Base-by-base conservation (phyloP, 2,888 invertebrate genomes). In the Caenorhabditis sulstoni region DNA sequence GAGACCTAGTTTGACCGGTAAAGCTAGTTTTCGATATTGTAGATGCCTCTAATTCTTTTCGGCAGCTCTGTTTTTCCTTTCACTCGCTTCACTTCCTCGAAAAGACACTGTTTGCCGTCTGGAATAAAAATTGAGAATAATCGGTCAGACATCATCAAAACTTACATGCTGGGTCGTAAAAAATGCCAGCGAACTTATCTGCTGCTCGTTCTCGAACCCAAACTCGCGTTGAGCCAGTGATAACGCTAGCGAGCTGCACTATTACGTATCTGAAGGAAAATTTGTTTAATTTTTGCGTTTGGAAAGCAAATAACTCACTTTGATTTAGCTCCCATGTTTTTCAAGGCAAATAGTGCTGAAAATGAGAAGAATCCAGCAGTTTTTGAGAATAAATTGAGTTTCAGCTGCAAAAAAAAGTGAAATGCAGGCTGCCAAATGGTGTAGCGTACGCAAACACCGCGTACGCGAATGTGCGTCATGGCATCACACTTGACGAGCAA, bases 41-140 rank as follows among this genome's bases (percentile, higher is more conserved):
- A 88, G 81, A 84, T 82, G 71, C 82, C 68, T 82, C 83, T 87
- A 61, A 89, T 86, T 37, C 82, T 53, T 44, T 83, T 85, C 37
- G 84, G 82, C 20, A 89, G 71, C 18, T 84, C 85, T 8, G 87
- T 70, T 71, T 87, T 90, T 89, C 95, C 95, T 87, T 94, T 93
- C 49, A 95, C 92, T 91, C 94, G 94, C 91, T 94, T 95, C 86
- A 92, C 92, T 90, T 96, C 95, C 87, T 92, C 93, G 89, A 94
- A 94, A 0, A 94, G 90, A 29, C 92, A 92, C 20, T 92, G 91
- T 82, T 91, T 89, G 90, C 94, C 94, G 89, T 95, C 95, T 95
- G 93, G n/a, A n/a, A n/a, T n/a, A n/a, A n/a, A 82, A 94, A 93
- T 68, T 20, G 55, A 29, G 18, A 29, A 29, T n/a, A n/a, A n/a